Conservation (phyloP, 2,113 vertebrate genomes). For the Pimephales promelas region DNA sequence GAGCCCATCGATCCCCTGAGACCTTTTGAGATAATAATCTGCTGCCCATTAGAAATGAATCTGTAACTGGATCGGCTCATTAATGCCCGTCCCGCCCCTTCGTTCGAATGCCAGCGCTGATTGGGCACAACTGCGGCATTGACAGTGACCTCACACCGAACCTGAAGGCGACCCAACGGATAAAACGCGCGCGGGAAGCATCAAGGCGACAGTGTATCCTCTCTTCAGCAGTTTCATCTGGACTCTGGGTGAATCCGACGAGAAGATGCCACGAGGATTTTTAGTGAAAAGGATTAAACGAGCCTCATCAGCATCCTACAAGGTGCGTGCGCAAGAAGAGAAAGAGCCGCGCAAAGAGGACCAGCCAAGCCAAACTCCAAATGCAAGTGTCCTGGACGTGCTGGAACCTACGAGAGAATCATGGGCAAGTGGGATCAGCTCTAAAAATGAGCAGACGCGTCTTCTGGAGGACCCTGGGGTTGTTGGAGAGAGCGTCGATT, state of each 20-base stretch:
- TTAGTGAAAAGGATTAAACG: constrained; percentile 89
- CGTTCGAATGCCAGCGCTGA: constrained; percentile 51
- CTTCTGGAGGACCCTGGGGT: constrained; percentile 66
- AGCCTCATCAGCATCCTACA: constrained; percentile 77
- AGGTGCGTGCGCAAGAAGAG: constrained; percentile 69
- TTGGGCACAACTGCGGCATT: constrained; percentile 57
- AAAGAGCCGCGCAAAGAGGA: constrained; percentile 40
- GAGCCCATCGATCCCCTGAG: constrained; percentile 21
- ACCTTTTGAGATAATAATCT: constrained; percentile 28
- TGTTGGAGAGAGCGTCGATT: constrained; percentile 58
- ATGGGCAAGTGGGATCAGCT: constrained; percentile 63
- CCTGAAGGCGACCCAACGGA: constrained; percentile 55
- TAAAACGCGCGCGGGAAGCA: constrained; percentile 61
- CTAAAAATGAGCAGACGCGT: constrained; percentile 65
- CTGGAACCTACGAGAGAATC: constrained; percentile 55
- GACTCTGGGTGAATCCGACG: constrained; percentile 54
- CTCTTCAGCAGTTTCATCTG: constrained; percentile 34
- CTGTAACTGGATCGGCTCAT: constrained; percentile 43
- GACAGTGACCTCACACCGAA: constrained; percentile 53
- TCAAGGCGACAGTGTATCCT: constrained; percentile 37
- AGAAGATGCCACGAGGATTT: constrained; percentile 90
- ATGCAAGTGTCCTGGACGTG: constrained; percentile 36
- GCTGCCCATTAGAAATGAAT: constrained; percentile 46
- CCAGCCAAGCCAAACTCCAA: constrained; percentile 32
- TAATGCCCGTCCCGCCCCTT: constrained; percentile 50